Evolutionary conservation across 2,888 invertebrate genomes (phyloP).

Genomic region (Cylindroiulus punctatus): DNA sequence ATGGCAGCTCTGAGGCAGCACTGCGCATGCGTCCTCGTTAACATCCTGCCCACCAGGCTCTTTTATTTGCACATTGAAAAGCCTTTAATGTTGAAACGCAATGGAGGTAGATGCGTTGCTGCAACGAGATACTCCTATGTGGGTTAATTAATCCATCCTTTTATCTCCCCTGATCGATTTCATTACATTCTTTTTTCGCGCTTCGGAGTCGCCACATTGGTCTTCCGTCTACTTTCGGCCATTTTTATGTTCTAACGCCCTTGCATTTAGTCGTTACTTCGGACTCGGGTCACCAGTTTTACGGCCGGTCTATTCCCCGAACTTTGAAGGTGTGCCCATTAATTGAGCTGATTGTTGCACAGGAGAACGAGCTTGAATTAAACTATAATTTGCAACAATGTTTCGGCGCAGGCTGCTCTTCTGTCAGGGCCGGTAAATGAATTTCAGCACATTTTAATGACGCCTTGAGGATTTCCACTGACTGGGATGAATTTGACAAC

Average conservation of each 20-base stretch:
- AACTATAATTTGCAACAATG: not conserved
- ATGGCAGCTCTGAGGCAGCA: not conserved
- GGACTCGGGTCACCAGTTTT: not conserved
- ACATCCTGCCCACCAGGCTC: conserved; percentile 28
- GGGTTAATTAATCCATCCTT: conserved; percentile 38
- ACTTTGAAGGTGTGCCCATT: conserved; percentile 14
- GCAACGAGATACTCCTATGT: conserved; percentile 38
- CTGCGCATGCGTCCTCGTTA: not conserved
- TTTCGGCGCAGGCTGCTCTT: not conserved
- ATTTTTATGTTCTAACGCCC: conserved; percentile 38
- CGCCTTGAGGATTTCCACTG: no score
- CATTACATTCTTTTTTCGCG: conserved; percentile 5
- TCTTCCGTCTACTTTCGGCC: not conserved
- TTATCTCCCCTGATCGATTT: conserved; percentile 42
- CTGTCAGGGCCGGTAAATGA: no score
- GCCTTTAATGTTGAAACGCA: conserved; percentile 21
- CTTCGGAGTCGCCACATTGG: not conserved
- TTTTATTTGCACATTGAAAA: conserved; percentile 38
- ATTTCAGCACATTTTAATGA: no score
- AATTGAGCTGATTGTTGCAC: not conserved
- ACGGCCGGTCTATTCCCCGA: not conserved
- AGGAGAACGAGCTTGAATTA: not conserved
- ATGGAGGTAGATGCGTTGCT: conserved; percentile 25
- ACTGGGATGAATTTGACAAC: no score
- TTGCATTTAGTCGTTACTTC: conserved; percentile 24